These are phyloP conservation scores for Phaedon cochleariae DNA, from an alignment of 2,888 invertebrate species.

Conservation along the genomic window DNA sequence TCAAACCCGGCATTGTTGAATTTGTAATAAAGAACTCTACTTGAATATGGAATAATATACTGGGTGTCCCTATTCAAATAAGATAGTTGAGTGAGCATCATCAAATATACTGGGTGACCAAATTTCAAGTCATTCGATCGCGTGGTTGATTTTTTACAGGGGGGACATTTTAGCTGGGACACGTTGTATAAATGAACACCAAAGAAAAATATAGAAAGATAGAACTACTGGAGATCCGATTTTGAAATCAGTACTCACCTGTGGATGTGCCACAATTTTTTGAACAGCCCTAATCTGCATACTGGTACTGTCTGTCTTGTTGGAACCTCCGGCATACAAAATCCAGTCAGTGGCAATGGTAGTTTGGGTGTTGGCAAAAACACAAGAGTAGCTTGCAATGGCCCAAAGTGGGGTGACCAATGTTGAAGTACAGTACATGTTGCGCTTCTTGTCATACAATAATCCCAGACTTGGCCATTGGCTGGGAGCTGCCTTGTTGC, in stretches of 20 bases:
- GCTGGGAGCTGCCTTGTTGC: slow-evolving; percentile 62
- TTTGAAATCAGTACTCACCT: slow-evolving; percentile 57
- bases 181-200: slow-evolving; percentile 44
- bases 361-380: slow-evolving; percentile 44
- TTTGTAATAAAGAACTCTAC: too few species aligned
- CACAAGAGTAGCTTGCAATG: slow-evolving; percentile 63
- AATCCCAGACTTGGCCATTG: slow-evolving; percentile 69
- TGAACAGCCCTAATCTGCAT: slow-evolving; percentile 57
- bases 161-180: too few species aligned
- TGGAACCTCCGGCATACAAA: slow-evolving; percentile 57
- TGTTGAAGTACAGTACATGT: slow-evolving; percentile 64
- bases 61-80: too few species aligned
- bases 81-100: too few species aligned
- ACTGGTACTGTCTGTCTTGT: slow-evolving; percentile 55
- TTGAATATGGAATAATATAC: too few species aligned
- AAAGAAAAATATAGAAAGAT: too few species aligned
- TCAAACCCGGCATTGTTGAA: too few species aligned
- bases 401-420: slow-evolving; percentile 64
- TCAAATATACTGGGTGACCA: too few species aligned
- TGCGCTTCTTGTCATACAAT: slow-evolving; percentile 61
- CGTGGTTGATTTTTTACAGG: too few species aligned
- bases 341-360: slow-evolving; percentile 49
- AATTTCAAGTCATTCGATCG: too few species aligned
- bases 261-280: slow-evolving; percentile 66
- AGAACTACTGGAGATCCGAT: too few species aligned